phyloP scores from a whole-genome alignment of 2,113 vertebrate species.

The Columbina picui region DNA sequence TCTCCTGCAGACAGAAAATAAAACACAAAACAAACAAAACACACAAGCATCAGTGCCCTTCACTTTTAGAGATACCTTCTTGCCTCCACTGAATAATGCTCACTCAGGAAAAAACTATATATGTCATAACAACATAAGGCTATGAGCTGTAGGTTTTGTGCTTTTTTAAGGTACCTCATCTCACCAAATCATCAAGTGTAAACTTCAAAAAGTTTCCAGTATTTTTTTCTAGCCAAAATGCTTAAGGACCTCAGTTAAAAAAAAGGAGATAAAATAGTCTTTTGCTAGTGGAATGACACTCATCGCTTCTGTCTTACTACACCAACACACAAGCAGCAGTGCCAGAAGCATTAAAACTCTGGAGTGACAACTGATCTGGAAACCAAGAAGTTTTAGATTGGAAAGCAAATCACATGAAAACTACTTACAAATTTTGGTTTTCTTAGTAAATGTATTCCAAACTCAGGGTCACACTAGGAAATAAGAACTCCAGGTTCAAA shows the following conservation, averaged over 20 bases:
- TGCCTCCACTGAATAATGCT: background rate
- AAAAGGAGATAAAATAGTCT: background rate
- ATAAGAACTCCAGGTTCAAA: background rate
- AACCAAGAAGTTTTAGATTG: background rate
- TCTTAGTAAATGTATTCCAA: background rate
- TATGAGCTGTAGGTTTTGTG: background rate
- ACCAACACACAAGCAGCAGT: background rate
- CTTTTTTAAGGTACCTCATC: background rate
- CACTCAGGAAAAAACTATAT: fast-evolving
- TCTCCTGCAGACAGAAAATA: background rate
- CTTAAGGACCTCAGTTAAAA: background rate
- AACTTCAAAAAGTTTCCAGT: background rate
- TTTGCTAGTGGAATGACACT: background rate
- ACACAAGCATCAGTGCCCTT: background rate
- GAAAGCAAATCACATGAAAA: background rate
- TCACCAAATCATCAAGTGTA: background rate
- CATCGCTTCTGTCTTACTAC: background rate
- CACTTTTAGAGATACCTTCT: background rate
- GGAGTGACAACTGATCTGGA: background rate
- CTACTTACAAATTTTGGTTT: background rate
- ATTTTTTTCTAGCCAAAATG: background rate
- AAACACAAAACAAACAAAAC: background rate
- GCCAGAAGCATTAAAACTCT: background rate
- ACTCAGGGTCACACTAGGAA: background rate
- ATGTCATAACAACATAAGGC: background rate